Percentiles rank a stretch among this genome's conserved stretches.
These are phyloP conservation scores for Cydia pomonella DNA, from an alignment of 1,140 invertebrate species.

Conservation along the genomic window DNA sequence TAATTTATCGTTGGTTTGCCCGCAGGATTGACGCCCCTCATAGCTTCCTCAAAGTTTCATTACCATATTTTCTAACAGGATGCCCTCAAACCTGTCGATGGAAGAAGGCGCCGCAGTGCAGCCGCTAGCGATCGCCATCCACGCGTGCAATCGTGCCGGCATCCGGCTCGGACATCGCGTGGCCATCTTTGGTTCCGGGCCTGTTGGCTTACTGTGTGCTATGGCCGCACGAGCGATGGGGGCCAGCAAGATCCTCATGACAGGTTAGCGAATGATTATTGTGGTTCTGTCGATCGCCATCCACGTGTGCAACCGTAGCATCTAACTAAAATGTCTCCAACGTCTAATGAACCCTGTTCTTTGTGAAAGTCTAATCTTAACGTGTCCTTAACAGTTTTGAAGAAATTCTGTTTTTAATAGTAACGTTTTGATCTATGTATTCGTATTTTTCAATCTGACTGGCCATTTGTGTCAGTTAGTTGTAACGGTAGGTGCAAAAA, in stretches of 20 bases:
- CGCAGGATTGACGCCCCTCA: too few species aligned
- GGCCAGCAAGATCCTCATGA: slow-evolving; percentile 89
- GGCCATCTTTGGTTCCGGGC: slow-evolving; percentile 94
- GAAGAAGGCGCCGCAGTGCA: slow-evolving; percentile 97
- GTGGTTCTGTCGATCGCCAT: background rate
- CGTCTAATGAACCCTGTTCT: too few species aligned
- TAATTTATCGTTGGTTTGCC: too few species aligned
- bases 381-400: too few species aligned
- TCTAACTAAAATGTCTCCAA: too few species aligned
- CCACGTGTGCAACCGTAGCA: slow-evolving; percentile 51
- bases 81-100: slow-evolving; percentile 92
- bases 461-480: too few species aligned
- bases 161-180: slow-evolving; percentile 88
- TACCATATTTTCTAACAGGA: slow-evolving; percentile 76
- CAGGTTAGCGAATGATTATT: slow-evolving; percentile 82
- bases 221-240: slow-evolving; percentile 85
- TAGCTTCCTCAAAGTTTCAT: too few species aligned
- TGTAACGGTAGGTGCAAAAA: too few species aligned
- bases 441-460: too few species aligned
- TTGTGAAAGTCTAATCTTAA: too few species aligned
- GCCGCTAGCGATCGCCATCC: slow-evolving; percentile 95
- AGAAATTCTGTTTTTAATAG: too few species aligned
- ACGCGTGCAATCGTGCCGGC: slow-evolving; percentile 91
- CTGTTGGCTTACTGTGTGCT: slow-evolving; percentile 93
- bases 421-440: too few species aligned